Percentiles rank a stretch among this genome's conserved stretches.
Conservation (phyloP, 2,797 vertebrate genomes). For the Arnoldichthys spilopterus region DNA sequence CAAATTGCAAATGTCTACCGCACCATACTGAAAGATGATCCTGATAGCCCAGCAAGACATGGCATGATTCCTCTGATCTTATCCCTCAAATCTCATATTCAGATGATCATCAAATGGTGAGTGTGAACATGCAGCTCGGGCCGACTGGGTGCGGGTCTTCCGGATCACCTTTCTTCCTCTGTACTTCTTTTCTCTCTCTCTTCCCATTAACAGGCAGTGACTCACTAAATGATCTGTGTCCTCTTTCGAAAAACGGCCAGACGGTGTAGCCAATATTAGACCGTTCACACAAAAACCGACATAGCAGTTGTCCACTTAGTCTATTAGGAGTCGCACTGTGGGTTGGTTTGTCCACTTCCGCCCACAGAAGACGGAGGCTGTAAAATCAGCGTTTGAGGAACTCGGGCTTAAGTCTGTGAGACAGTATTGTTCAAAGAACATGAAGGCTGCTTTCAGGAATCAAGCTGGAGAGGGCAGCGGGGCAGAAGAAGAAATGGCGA, state of each 20-base stretch:
- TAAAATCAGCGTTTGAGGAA: neutral
- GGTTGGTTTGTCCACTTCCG: neutral
- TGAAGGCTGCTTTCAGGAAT: neutral
- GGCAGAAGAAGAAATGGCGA: neutral
- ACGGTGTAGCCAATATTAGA: conserved; percentile 9
- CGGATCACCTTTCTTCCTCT: neutral
- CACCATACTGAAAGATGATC: neutral
- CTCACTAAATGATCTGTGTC: conserved; percentile 29
- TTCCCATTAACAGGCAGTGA: conserved; percentile 18
- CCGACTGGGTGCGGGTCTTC: neutral
- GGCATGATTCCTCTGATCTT: neutral
- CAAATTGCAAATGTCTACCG: neutral
- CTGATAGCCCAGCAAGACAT: neutral
- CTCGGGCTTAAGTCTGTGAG: neutral
- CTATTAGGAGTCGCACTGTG: neutral
- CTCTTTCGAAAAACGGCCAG: conserved; percentile 1
- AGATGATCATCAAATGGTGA: neutral
- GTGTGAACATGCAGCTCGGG: neutral
- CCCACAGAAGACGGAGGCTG: neutral
- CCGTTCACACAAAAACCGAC: conserved; percentile 8
- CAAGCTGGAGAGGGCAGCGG: neutral
- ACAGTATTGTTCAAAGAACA: neutral
- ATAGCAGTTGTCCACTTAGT: neutral
- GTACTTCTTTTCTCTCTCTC: neutral
- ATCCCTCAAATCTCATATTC: neutral